A percentile compares a stretch with the other conserved stretches of the same genome.
Evolutionary conservation across 2,888 invertebrate species (phyloP).

Genomic region (Agriopis marginaria): DNA sequence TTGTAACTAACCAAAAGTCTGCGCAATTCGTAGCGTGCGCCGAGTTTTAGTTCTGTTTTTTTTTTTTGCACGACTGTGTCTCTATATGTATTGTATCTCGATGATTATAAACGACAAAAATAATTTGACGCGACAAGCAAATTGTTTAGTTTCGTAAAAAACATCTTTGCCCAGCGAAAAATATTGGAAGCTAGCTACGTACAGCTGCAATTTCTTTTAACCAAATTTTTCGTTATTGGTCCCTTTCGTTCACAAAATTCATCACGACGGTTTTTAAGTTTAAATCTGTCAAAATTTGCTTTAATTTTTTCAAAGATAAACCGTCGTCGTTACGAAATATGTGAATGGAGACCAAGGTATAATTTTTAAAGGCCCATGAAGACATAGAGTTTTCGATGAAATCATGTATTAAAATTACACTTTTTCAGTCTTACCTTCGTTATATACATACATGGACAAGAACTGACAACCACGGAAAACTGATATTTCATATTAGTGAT

Average conservation of each 20-base stretch:
- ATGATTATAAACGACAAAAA: constrained; percentile 27
- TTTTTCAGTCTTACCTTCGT: constrained; percentile 79
- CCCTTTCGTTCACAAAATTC: too few species aligned
- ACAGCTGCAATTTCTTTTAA: neutral
- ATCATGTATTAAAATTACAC: constrained; percentile 52
- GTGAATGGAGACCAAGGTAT: too few species aligned
- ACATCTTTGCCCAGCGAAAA: neutral
- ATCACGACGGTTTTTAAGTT: too few species aligned
- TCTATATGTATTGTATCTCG: too few species aligned
- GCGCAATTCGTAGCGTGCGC: too few species aligned
- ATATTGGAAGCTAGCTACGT: neutral
- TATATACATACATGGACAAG: constrained; percentile 81
- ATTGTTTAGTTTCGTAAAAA: neutral
- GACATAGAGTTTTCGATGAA: constrained; percentile 32
- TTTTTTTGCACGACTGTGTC: too few species aligned
- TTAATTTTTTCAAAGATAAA: too few species aligned
- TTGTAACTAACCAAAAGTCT: too few species aligned
- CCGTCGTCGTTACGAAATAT: too few species aligned
- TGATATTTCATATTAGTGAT: constrained; percentile 28
- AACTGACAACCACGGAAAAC: constrained; percentile 36
- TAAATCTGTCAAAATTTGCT: too few species aligned
- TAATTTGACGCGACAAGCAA: constrained; percentile 25
- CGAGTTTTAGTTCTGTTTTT: too few species aligned
- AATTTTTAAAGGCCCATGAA: constrained; percentile 19
- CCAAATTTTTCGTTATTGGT: neutral